A percentile compares a stretch with the other conserved stretches of the same genome.
These are phyloP conservation scores for Mormoops blainvillei DNA, from an alignment of 2,113 vertebrate species.

Conservation along the genomic window DNA sequence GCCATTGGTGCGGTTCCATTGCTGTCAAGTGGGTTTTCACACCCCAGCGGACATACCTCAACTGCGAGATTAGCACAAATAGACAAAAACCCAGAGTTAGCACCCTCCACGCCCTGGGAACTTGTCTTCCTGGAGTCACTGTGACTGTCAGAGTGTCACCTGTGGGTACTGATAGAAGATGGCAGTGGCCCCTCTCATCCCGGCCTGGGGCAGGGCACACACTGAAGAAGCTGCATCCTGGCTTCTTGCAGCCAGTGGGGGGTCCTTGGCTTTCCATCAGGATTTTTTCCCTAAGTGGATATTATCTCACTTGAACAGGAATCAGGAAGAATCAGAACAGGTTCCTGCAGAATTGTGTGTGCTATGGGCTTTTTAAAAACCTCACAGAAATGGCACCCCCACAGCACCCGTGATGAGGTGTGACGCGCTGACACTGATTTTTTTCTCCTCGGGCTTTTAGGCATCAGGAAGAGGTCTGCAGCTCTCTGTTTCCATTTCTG, in stretches of 20 bases:
- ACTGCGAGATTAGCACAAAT: neutral
- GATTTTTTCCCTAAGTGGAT: conserved; percentile 34
- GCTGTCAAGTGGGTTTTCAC: neutral
- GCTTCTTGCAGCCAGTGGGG: neutral
- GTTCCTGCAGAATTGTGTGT: neutral
- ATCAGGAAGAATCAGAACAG: conserved; percentile 4
- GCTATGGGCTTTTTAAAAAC: neutral
- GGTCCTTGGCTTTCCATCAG: conserved; percentile 21
- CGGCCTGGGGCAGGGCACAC: rapidly evolving
- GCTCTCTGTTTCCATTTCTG: neutral
- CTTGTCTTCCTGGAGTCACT: neutral
- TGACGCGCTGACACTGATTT: conserved; percentile 12
- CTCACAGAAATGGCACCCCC: neutral
- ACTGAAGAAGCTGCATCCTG: neutral
- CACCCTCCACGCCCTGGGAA: neutral
- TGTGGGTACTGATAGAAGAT: neutral
- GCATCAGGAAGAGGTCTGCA: neutral
- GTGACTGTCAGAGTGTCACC: no score
- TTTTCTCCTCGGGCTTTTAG: neutral
- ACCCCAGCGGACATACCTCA: neutral
- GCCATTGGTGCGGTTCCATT: neutral
- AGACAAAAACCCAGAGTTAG: neutral
- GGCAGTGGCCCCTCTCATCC: neutral
- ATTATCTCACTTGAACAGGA: conserved; percentile 55
- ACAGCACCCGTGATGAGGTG: neutral